A percentile compares a stretch with the other conserved stretches of the same genome.
These are phyloP conservation scores for Sylvilagus bachmani DNA, from an alignment of 2,113 vertebrate species.

Conservation along the genomic window DNA sequence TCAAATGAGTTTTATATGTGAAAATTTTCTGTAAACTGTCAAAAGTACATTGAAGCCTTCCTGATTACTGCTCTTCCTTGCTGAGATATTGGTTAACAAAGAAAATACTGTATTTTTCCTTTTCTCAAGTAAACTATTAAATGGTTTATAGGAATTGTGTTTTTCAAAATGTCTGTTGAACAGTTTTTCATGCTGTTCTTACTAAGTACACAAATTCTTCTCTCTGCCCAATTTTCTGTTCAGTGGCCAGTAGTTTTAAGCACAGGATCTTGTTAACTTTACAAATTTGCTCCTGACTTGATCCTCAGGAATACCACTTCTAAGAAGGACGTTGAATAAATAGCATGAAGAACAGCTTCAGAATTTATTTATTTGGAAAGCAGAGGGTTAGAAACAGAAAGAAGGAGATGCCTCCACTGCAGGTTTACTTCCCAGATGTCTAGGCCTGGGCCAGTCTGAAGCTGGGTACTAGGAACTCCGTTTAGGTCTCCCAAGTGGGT, in stretches of 20 bases:
- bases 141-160: slow-evolving; percentile 49
- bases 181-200: background rate
- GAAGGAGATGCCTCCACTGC: too few species aligned
- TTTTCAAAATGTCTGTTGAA: slow-evolving; percentile 45
- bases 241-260: slow-evolving; percentile 46
- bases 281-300: slow-evolving; percentile 17
- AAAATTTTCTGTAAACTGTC: background rate
- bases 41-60: background rate
- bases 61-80: background rate
- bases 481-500: too few species aligned
- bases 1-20: background rate
- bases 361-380: too few species aligned
- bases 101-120: slow-evolving; percentile 32
- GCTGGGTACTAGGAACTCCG: too few species aligned
- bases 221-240: slow-evolving; percentile 28
- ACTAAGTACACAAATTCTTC: slow-evolving; percentile 14
- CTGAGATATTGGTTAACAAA: slow-evolving; percentile 54
- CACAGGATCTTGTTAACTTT: background rate
- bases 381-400: too few species aligned
- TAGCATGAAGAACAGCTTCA: background rate
- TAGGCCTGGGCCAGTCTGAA: too few species aligned
- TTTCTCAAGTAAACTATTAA: slow-evolving; percentile 18
- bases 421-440: too few species aligned
- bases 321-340: slow-evolving; percentile 31
- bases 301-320: background rate